Evolutionary conservation across 2,888 invertebrate species (phyloP).

Genomic region (Leptopterna dolabrata): DNA sequence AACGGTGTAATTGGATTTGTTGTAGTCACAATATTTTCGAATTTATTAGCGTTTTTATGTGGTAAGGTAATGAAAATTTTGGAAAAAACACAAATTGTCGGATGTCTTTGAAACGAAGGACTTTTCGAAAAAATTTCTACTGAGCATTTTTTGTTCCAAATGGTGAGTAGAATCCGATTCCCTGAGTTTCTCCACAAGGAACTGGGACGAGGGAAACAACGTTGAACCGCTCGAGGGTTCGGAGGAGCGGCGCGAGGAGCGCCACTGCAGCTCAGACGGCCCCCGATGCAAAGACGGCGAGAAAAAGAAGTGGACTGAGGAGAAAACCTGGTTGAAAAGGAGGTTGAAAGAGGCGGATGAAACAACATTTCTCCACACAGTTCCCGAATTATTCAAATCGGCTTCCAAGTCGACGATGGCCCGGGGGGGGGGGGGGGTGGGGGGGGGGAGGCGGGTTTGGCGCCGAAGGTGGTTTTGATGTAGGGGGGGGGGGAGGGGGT

Average conservation of each 20-base stretch:
- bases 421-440: background rate
- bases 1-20: no score
- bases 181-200: no score
- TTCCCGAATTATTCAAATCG: slow-evolving; percentile 49
- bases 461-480: slow-evolving; percentile 28
- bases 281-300: background rate
- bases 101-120: no score
- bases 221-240: background rate
- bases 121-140: no score
- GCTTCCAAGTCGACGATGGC: background rate
- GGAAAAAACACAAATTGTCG: no score
- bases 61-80: no score
- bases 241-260: background rate
- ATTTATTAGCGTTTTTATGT: no score
- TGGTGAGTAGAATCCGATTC: no score
- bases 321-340: background rate
- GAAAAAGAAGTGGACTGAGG: background rate
- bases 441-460: background rate
- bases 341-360: background rate
- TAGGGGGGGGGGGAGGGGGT: background rate
- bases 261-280: background rate
- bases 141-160: no score
- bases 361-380: slow-evolving; percentile 51
- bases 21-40: no score
- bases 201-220: background rate